Conservation (phyloP, 2,888 invertebrate genomes). For the Caradrina clavipalpis region DNA sequence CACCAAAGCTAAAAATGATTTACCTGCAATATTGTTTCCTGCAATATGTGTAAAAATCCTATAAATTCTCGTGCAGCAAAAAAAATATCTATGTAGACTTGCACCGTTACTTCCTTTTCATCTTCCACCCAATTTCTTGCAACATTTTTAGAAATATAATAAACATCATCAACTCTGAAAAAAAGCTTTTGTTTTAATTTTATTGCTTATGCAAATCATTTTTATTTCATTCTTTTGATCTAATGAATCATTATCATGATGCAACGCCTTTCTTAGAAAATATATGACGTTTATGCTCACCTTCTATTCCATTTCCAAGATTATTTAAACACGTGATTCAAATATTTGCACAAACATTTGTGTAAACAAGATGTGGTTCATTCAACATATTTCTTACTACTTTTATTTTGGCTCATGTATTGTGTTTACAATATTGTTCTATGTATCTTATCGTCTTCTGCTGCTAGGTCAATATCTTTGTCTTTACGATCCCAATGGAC, state of each 20-base stretch:
- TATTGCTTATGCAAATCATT: slow-evolving; percentile 29
- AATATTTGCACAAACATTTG: slow-evolving; percentile 38
- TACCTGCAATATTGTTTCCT: no score
- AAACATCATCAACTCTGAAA: slow-evolving; percentile 6
- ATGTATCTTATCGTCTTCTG: background rate
- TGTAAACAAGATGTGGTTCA: slow-evolving; percentile 21
- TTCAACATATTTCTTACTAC: background rate
- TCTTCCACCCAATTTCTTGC: background rate
- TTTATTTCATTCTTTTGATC: slow-evolving; percentile 29
- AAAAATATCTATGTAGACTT: no score
- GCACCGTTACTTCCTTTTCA: background rate
- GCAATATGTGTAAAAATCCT: background rate
- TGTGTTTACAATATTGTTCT: background rate
- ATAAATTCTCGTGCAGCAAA: background rate
- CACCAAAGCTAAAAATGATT: no score
- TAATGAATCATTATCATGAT: slow-evolving; percentile 51
- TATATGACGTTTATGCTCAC: slow-evolving; percentile 46
- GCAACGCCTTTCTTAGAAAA: slow-evolving; percentile 39
- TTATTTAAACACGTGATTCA: slow-evolving; percentile 42
- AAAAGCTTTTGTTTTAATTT: slow-evolving; percentile 25
- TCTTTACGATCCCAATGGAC: background rate
- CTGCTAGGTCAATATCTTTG: no score
- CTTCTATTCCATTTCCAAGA: slow-evolving; percentile 35
- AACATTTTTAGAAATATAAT: slow-evolving; percentile 9
- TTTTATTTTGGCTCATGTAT: slow-evolving; percentile 4